phyloP scores from a whole-genome alignment of 2,888 invertebrate genomes.

The Drosophila eohydei region DNA sequence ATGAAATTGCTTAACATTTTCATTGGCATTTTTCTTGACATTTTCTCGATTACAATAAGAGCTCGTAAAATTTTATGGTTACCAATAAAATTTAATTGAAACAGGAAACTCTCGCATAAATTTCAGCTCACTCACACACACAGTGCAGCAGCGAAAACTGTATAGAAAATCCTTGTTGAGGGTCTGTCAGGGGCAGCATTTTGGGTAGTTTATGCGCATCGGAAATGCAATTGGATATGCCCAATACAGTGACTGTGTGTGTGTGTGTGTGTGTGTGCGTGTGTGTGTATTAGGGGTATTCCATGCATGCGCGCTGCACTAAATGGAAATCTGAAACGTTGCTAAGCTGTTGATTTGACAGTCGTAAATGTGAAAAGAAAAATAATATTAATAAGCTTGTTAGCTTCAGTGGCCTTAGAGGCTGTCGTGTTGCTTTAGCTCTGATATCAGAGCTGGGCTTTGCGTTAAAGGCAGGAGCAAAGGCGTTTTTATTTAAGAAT shows the following conservation, averaged over 20 bases:
- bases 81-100: constrained; percentile 80
- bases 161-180: constrained; percentile 40
- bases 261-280: constrained; percentile 3
- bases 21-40: constrained; percentile 68
- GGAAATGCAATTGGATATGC: constrained; percentile 75
- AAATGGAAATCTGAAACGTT: constrained; percentile 39
- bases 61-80: constrained; percentile 75
- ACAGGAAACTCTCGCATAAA: constrained; percentile 79
- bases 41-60: constrained; percentile 66
- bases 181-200: constrained; percentile 6
- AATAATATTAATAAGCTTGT: constrained; percentile 6
- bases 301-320: neutral
- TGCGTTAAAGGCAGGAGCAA: neutral
- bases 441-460: neutral
- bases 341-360: constrained; percentile 53
- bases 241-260: constrained; percentile 49
- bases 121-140: constrained; percentile 38
- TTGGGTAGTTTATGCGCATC: constrained; percentile 68
- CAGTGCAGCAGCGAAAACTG: constrained; percentile 31
- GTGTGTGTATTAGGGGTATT: constrained; percentile 14
- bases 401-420: neutral
- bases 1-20: constrained; percentile 49
- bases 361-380: constrained; percentile 24
- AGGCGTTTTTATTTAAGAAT: neutral
- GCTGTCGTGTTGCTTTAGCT: neutral